Evolutionary conservation across 2,888 invertebrate genomes (phyloP).

Genomic region (Lordiphosa fenestrarum): DNA sequence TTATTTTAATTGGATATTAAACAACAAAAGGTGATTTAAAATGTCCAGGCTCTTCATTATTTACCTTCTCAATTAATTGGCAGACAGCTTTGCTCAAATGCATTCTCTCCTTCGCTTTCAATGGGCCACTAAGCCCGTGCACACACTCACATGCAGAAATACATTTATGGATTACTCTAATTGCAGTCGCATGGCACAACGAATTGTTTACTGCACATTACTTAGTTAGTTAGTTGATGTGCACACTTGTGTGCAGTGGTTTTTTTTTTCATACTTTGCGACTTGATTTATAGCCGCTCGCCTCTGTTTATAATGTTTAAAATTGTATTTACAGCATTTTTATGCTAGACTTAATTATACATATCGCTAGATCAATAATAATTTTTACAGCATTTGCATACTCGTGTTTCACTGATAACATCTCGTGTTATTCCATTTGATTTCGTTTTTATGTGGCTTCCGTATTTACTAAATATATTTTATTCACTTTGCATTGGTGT

Average conservation of each 20-base stretch:
- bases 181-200: conserved; percentile 51
- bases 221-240: conserved; percentile 26
- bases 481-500: conserved; percentile 19
- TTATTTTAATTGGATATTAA: conserved; percentile 56
- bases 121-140: conserved; percentile 17
- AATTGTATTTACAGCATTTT: conserved; percentile 64
- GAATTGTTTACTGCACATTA: conserved; percentile 40
- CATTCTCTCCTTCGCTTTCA: neutral
- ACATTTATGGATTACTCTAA: conserved; percentile 17
- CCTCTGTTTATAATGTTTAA: conserved; percentile 54
- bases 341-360: conserved; percentile 52
- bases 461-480: conserved; percentile 29
- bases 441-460: conserved; percentile 15
- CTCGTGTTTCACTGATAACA: conserved; percentile 56
- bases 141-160: conserved; percentile 3
- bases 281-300: conserved; percentile 49
- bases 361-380: conserved; percentile 38
- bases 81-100: too few species aligned
- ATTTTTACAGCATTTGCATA: conserved; percentile 62
- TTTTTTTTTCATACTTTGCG: conserved; percentile 15
- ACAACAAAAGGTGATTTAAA: conserved; percentile 62
- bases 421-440: conserved; percentile 42
- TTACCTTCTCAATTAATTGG: conserved; percentile 13
- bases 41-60: conserved; percentile 11
- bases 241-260: neutral